Base-by-base conservation (phyloP, 1,140 invertebrate genomes). In the Drosophila hydei region DNA sequence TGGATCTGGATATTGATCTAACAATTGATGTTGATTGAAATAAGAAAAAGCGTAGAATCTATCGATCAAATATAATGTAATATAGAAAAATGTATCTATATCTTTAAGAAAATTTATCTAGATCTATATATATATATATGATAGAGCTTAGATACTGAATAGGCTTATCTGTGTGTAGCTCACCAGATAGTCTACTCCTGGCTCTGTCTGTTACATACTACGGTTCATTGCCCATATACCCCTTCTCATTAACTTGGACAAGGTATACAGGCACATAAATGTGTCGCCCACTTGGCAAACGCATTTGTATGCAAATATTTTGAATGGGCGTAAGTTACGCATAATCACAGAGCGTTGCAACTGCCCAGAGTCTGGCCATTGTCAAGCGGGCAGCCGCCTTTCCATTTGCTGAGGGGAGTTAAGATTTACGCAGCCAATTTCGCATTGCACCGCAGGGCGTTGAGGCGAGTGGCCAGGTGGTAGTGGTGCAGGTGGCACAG, bases 251-350 rank as follows among this genome's bases (percentile, higher is more conserved):
- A 4, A 16, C n/a, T 16, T 6, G 0, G 5, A 8, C n/a, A 7
- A 6, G 16, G 38, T 33, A 42, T 14, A 8, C 3, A 1, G 16
- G 38, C n/a, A 8, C 14, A 58, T 47, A 25, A 38, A 33, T 33
- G 8, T 25, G 30, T 62, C 59, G 68, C 77, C 79, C 80, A 84
- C 79, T 76, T 48, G 38, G 51, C 62, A 48, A 40, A 18, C 19
- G 18, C 47, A 63, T 70, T 58, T 71, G 52, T 51, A 80, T 84
- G 80, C 77, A 84, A 85, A 77, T 79, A 60, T 73, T 62, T 73
- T 63, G 25, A 18, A 14, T 71, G 60, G 60, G 43, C 68, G 60
- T 48, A 55, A 50, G 81, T 74, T 84, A 80, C 80, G 80, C 80
- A 55, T 50, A 51, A 64, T 62, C 47, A 61, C 16, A 40, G 45